Conservation (phyloP, 2,888 invertebrate species). For the Pseudanteris insignis region DNA sequence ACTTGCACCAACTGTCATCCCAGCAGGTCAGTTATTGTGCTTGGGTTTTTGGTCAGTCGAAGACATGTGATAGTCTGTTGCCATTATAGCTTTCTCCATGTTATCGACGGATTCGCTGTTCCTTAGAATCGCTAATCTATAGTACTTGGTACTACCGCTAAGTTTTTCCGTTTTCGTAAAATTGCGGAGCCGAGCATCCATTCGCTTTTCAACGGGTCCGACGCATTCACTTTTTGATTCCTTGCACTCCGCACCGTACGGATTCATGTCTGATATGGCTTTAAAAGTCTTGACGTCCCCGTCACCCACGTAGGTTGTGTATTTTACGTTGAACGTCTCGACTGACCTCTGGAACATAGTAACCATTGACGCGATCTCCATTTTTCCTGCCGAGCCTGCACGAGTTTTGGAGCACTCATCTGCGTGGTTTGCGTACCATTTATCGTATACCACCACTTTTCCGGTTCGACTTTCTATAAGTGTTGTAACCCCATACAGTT, state of each 20-base stretch:
- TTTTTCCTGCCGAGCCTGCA: conserved; percentile 40
- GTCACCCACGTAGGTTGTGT: conserved; percentile 6
- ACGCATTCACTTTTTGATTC: conserved; percentile 11
- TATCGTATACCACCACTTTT: conserved; percentile 42
- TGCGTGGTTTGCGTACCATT: conserved; percentile 43
- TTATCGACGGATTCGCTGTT: conserved; percentile 1
- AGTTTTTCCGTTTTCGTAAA: conserved; percentile 35
- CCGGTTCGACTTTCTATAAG: conserved; percentile 42
- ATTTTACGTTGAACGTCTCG: conserved; percentile 15
- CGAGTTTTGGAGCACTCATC: conserved; percentile 41
- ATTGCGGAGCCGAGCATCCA: conserved; percentile 7
- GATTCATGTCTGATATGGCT: conserved; percentile 2
- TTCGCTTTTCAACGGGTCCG: conserved; percentile 4
- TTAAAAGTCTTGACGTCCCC: conserved; percentile 6
- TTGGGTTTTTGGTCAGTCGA: conserved; percentile 20
- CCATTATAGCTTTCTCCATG: conserved; percentile 2
- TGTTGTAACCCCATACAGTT: conserved; percentile 47
- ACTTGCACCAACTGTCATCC: conserved; percentile 10
- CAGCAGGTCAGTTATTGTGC: conserved; percentile 34
- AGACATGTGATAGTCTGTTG: conserved; percentile 1
- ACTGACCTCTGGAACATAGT: conserved; percentile 31
- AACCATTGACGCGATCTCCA: conserved; percentile 30
- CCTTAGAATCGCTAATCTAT: conserved; percentile 38
- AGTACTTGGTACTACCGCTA: conserved; percentile 39
- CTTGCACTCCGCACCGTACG: conserved; percentile 3